Evolutionary conservation across 2,113 vertebrate species (phyloP), one percentile per base, ranked within the genome.

Genomic region (Tichodroma muraria): DNA sequence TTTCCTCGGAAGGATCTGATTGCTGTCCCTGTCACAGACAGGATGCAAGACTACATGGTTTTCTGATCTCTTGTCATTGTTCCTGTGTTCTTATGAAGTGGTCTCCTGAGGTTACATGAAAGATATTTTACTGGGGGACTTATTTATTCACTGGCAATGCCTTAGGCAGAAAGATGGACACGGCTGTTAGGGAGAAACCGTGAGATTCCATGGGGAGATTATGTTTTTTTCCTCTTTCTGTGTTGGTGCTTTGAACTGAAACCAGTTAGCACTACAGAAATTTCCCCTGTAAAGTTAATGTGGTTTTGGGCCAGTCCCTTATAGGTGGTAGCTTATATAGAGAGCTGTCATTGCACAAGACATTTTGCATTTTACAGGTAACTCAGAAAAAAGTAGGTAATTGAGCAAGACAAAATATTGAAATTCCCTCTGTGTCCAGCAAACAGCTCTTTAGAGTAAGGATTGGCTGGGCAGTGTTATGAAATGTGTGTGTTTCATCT

Each of bases 21-120:
- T 28, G 90, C 85, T 75, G 82, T 83, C 85, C 13, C 75, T 83
- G 90, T 82, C 92, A 47, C 82, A 80, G 85, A 37, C 89, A 91
- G 93, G 87, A 93, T 89, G 60, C 81, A 15, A 23, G 50, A 7
- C 54, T 42, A 40, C 69, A 40, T 2, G 40, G 31, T 52, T 65
- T 93, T 90, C 77, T 85, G 84, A 80, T 92, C 78, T 69, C 12
- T 42, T 91, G 78, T 77, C 80, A 47, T 90, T 92, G 80, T 96
- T 95, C 72, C 64, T 6, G 1, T 68, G 60, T 13, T 76, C 68
- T 80, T 73, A 44, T 42, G 61, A 90, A 93, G 53, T 81, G 23
- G 22, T 76, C 86, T 87, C 86, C 73, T 57, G 83, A 71, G 86
- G 61, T 50, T 78, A 52, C 83, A 60, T 64, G 76, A 92, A 86